phyloP scores from a whole-genome alignment of 2,113 vertebrate genomes.

The Maccullochella peelii region DNA sequence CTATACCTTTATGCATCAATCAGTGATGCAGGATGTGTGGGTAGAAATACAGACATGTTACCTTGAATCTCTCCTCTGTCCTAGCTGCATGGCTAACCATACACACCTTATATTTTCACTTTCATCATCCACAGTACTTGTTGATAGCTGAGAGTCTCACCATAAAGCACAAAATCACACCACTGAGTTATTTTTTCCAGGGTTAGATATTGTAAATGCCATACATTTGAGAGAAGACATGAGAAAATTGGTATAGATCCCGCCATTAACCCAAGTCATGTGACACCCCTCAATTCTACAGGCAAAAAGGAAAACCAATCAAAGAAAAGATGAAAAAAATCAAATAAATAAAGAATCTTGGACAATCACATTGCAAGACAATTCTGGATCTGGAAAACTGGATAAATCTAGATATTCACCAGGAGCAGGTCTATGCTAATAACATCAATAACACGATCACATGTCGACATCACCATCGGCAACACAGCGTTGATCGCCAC shows the following conservation, averaged over 20 bases:
- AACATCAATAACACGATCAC: conserved; percentile 74
- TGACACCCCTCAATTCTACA: background rate
- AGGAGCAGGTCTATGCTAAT: conserved; percentile 54
- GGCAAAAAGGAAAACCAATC: background rate
- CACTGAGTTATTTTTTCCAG: background rate
- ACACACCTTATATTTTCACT: conserved; percentile 41
- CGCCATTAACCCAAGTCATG: background rate
- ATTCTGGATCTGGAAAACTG: conserved; percentile 1
- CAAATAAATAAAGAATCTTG: background rate
- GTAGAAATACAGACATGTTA: background rate
- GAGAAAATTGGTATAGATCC: background rate
- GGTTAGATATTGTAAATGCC: background rate
- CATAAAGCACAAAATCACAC: conserved; percentile 5
- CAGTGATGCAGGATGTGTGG: conserved; percentile 29
- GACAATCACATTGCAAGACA: conserved; percentile 10
- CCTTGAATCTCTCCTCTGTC: conserved; percentile 8
- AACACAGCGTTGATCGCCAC: conserved; percentile 65
- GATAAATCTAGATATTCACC: conserved; percentile 9
- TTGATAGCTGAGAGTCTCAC: conserved; percentile 23
- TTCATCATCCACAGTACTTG: conserved; percentile 29
- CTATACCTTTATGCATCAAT: conserved; percentile 30
- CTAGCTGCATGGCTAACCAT: conserved; percentile 30
- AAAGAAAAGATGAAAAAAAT: background rate
- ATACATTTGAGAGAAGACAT: background rate
- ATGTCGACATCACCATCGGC: conserved; percentile 72